Evolutionary conservation across 2,888 invertebrate species (phyloP).

Genomic region (Tenthredo distinguenda): DNA sequence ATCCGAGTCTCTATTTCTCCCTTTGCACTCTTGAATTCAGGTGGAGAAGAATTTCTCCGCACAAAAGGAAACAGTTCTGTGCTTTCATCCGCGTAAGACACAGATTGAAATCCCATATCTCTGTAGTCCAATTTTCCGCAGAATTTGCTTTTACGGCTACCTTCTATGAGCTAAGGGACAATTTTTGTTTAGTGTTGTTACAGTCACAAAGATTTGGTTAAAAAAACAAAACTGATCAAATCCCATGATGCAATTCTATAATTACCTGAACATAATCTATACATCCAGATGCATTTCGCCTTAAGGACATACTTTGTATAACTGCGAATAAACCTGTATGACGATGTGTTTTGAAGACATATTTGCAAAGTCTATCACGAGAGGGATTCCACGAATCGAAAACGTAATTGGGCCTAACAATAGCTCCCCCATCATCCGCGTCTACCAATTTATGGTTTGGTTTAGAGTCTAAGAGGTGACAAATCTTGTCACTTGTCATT

Average conservation of each 20-base stretch:
- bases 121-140: slow-evolving; percentile 74
- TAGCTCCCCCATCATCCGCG: slow-evolving; percentile 50
- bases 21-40: slow-evolving; percentile 57
- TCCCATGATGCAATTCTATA: neutral
- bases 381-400: slow-evolving; percentile 59
- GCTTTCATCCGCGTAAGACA: slow-evolving; percentile 51
- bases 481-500: slow-evolving; percentile 63
- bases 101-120: slow-evolving; percentile 57
- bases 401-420: slow-evolving; percentile 56
- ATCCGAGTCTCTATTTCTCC: slow-evolving; percentile 77
- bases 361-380: slow-evolving; percentile 66
- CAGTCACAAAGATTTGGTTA: neutral
- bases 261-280: slow-evolving; percentile 79
- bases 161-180: slow-evolving; percentile 71
- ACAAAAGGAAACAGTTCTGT: neutral
- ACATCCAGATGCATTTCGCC: slow-evolving; percentile 77
- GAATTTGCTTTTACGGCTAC: slow-evolving; percentile 67
- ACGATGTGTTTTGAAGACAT: slow-evolving; percentile 65
- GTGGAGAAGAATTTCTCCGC: neutral
- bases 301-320: slow-evolving; percentile 79
- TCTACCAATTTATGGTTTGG: neutral
- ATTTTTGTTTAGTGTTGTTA: neutral
- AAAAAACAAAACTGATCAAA: neutral
- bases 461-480: slow-evolving; percentile 60
- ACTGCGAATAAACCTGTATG: slow-evolving; percentile 78